Evolutionary conservation across 2,113 vertebrate species (phyloP).

Genomic region (Cyanocitta stelleri): DNA sequence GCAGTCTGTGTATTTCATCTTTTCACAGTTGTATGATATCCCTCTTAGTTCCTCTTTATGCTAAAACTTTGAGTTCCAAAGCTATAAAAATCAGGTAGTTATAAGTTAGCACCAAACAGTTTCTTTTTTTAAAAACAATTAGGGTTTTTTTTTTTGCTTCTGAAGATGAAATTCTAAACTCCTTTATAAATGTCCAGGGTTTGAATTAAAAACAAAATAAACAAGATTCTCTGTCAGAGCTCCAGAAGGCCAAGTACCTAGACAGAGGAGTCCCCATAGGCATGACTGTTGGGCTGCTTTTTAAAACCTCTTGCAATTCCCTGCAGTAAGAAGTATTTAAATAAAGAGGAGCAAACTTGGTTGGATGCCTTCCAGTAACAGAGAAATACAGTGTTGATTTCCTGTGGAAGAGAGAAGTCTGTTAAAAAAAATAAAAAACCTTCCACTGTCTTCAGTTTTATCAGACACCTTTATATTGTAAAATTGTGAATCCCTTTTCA

Average conservation of each 20-base stretch:
- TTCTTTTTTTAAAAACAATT: background rate
- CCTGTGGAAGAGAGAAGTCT: background rate
- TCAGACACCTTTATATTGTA: background rate
- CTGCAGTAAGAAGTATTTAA: background rate
- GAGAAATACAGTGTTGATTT: background rate
- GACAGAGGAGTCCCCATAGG: background rate
- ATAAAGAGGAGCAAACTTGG: background rate
- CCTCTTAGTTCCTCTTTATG: background rate
- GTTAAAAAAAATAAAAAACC: background rate
- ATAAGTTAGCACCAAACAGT: background rate
- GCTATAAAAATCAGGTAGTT: background rate
- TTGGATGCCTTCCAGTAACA: background rate
- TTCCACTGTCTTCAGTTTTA: background rate
- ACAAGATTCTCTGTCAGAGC: background rate
- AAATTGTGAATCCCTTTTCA: background rate
- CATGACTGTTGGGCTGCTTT: background rate
- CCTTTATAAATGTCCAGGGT: background rate
- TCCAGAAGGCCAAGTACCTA: background rate
- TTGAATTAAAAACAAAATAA: background rate
- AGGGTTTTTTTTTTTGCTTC: background rate
- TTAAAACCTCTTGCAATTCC: background rate
- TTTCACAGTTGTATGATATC: background rate
- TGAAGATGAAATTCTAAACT: background rate
- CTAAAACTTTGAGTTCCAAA: background rate
- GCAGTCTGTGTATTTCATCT: background rate